A percentile compares a stretch with the other conserved stretches of the same genome.
Evolutionary conservation across 2,888 invertebrate species (phyloP).

Genomic region (Drosophila formosana): DNA sequence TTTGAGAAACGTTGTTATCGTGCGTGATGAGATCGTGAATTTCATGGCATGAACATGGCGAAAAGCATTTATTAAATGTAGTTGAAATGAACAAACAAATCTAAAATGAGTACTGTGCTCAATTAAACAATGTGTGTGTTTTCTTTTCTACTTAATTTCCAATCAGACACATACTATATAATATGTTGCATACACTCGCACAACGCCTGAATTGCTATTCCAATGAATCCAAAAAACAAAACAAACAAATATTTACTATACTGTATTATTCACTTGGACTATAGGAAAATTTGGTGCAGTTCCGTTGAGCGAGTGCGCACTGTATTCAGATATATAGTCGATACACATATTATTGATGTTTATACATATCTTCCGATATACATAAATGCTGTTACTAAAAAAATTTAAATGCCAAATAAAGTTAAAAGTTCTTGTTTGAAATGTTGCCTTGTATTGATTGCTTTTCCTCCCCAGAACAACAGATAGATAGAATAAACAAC

Average conservation of each 20-base stretch:
- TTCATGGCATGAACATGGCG: slow-evolving; percentile 15
- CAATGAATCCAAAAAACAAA: too few relatives aligned
- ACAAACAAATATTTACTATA: too few relatives aligned
- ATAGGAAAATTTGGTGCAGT: too few relatives aligned
- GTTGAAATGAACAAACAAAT: slow-evolving; percentile 15
- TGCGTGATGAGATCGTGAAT: slow-evolving; percentile 8
- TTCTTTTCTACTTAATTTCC: neutral
- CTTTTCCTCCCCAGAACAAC: neutral
- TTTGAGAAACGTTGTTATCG: neutral
- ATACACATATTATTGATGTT: slow-evolving; percentile 5
- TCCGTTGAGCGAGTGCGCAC: neutral
- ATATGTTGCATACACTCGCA: neutral
- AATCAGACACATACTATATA: neutral
- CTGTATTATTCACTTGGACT: too few relatives aligned
- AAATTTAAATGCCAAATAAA: slow-evolving; percentile 1
- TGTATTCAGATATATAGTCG: neutral
- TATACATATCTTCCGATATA: slow-evolving; percentile 19
- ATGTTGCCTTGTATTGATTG: neutral
- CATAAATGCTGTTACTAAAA: slow-evolving; percentile 40
- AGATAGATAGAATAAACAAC: slow-evolving; percentile 10
- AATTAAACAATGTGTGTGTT: slow-evolving; percentile 10
- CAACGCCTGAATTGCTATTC: neutral
- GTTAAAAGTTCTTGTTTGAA: neutral
- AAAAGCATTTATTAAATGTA: slow-evolving; percentile 36
- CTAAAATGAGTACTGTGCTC: slow-evolving; percentile 8